Percentiles rank a stretch among this genome's conserved stretches.
These are phyloP conservation scores for Gallinago solitaria DNA, from an alignment of 2,797 vertebrate genomes.

Conservation along the genomic window DNA sequence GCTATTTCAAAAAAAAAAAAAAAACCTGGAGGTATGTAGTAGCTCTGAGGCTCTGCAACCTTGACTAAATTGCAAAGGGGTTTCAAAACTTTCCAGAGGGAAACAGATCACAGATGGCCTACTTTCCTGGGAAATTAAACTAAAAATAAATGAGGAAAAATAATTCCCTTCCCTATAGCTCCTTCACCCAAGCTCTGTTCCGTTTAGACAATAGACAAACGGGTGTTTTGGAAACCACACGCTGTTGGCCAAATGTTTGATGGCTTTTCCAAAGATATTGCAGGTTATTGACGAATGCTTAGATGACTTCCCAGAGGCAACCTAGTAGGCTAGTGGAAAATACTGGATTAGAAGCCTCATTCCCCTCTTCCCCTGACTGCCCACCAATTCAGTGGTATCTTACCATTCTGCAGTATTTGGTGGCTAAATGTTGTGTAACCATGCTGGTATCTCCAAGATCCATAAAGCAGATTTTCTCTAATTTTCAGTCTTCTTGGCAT, in stretches of 20 bases:
- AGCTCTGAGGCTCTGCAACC: neutral
- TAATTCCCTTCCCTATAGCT: neutral
- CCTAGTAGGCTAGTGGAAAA: neutral
- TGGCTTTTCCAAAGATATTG: neutral
- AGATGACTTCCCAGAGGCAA: neutral
- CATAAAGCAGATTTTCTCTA: neutral
- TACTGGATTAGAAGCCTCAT: neutral
- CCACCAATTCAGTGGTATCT: neutral
- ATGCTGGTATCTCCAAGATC: neutral
- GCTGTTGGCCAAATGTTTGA: neutral
- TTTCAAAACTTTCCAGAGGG: neutral
- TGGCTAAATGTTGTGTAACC: neutral
- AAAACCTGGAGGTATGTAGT: neutral
- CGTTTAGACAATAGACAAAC: neutral
- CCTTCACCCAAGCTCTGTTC: neutral
- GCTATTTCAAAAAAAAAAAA: neutral
- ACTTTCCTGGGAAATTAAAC: constrained; percentile 32
- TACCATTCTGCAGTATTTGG: neutral
- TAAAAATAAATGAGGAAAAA: constrained; percentile 32
- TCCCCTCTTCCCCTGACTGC: neutral
- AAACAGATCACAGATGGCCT: neutral
- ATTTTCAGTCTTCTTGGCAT: neutral
- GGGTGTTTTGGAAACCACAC: neutral
- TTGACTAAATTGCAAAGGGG: neutral
- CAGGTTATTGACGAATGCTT: neutral